A percentile compares a stretch with the other conserved stretches of the same genome.
Evolutionary conservation across 2,888 invertebrate species (phyloP).

Genomic region (Dendrolimus houi): DNA sequence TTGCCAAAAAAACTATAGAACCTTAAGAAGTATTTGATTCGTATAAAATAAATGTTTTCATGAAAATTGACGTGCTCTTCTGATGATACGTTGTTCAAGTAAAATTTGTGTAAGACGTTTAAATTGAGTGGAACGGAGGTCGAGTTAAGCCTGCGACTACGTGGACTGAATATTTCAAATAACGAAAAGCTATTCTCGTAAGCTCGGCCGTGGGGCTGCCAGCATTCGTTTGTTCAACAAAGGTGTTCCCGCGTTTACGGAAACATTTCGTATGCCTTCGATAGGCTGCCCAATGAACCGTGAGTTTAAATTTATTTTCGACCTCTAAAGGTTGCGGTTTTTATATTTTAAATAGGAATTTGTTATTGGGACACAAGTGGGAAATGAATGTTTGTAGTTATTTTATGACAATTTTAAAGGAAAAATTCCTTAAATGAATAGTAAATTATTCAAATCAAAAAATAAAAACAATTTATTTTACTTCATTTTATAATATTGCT

Average conservation of each 20-base stretch:
- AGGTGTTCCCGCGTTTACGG: slow-evolving; percentile 27
- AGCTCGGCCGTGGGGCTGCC: slow-evolving; percentile 12
- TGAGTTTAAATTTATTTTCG: slow-evolving; percentile 20
- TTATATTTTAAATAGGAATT: too few species aligned
- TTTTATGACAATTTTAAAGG: too few species aligned
- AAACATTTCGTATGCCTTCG: slow-evolving; percentile 28
- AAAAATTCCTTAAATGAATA: too few species aligned
- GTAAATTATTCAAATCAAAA: too few species aligned
- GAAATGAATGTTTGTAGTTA: too few species aligned
- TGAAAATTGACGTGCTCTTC: too few species aligned
- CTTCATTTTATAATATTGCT: too few species aligned
- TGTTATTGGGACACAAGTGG: too few species aligned
- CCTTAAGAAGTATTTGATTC: too few species aligned
- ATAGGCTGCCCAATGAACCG: slow-evolving; percentile 24
- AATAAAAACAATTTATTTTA: too few species aligned
- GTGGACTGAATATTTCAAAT: slow-evolving; percentile 32
- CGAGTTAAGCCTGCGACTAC: slow-evolving; percentile 30
- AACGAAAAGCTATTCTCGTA: slow-evolving; percentile 14
- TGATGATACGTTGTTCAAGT: slow-evolving; percentile 25
- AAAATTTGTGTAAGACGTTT: slow-evolving; percentile 38
- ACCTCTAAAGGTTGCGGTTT: background rate
- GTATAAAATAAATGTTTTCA: too few species aligned
- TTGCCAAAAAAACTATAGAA: too few species aligned
- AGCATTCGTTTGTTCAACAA: slow-evolving; percentile 21
- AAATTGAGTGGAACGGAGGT: slow-evolving; percentile 42